Evolutionary conservation across 2,888 invertebrate species (phyloP).

Genomic region (Chrysomela aeneicollis): DNA sequence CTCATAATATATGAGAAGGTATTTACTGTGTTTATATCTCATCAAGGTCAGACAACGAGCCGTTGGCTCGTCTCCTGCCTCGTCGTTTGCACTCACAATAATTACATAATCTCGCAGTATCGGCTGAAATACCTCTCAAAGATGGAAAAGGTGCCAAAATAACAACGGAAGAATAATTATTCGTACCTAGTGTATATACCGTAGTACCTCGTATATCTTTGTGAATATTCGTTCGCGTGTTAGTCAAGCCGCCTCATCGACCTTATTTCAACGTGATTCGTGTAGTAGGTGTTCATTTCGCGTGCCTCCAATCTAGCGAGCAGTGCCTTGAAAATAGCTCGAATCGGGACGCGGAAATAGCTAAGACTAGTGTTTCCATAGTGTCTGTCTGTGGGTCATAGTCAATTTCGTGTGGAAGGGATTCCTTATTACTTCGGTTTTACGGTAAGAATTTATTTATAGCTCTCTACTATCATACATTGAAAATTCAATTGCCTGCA

Average conservation of each 20-base stretch:
- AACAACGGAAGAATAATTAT: too few species aligned
- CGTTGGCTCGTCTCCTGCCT: constrained; percentile 13
- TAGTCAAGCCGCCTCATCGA: too few species aligned
- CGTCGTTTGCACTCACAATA: constrained; percentile 3
- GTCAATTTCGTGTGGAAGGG: neutral
- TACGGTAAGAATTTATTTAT: constrained; percentile 2
- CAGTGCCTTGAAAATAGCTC: constrained; percentile 17
- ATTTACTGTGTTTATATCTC: too few species aligned
- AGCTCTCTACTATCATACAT: too few species aligned
- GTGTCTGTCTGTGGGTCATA: neutral
- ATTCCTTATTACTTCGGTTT: neutral
- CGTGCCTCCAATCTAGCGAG: constrained; percentile 17
- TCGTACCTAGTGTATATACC: too few species aligned
- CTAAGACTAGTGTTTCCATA: constrained; percentile 12
- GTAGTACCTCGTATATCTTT: too few species aligned
- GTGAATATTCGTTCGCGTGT: too few species aligned
- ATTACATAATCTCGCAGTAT: constrained; percentile 29
- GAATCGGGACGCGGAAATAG: constrained; percentile 15
- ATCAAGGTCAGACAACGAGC: too few species aligned
- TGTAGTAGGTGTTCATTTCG: constrained; percentile 8
- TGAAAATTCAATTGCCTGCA: too few species aligned
- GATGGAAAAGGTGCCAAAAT: constrained; percentile 5
- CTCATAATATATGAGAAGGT: too few species aligned
- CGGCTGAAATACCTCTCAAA: constrained; percentile 21
- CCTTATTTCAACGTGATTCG: too few species aligned